phyloP scores from a whole-genome alignment of 92 coral and sea anemone species.

The Umimayanthus kanabou region DNA sequence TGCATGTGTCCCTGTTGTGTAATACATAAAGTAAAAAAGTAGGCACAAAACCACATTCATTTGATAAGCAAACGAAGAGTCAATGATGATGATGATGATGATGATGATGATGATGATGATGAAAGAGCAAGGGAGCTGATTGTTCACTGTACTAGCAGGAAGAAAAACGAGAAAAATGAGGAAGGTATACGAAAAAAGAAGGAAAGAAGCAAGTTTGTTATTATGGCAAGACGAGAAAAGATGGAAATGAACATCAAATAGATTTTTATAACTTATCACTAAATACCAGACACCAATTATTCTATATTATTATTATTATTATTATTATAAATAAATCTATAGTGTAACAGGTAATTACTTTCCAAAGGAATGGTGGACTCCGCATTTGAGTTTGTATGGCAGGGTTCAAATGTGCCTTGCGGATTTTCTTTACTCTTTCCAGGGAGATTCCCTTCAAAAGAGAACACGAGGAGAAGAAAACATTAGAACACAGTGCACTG shows the following conservation, averaged over 20 bases:
- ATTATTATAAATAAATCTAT: not conserved
- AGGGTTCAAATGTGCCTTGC: slow-evolving; percentile 72
- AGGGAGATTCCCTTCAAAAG: slow-evolving; percentile 72
- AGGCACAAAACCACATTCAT: not conserved
- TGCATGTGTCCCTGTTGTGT: slow-evolving; percentile 86
- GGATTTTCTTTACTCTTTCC: slow-evolving; percentile 73
- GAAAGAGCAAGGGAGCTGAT: too few species aligned
- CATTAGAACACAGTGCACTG: not conserved
- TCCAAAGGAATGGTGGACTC: slow-evolving; percentile 74
- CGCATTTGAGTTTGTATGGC: slow-evolving; percentile 60
- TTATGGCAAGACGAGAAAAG: not conserved
- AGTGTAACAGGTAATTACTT: slow-evolving; percentile 44
- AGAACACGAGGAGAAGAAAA: too few species aligned
- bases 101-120: not conserved
- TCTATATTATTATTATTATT: not conserved
- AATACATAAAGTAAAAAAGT: not conserved
- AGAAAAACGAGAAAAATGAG: not conserved
- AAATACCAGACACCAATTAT: too few species aligned
- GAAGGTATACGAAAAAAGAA: not conserved
- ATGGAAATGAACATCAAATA: too few species aligned
- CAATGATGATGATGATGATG: not conserved
- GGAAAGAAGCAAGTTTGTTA: too few species aligned
- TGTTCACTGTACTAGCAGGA: not conserved
- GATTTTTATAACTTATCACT: not conserved
- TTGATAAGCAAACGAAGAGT: not conserved